Evolutionary conservation across 2,888 invertebrate genomes (phyloP), one percentile per base, ranked within the genome.

Genomic region (Sabatieria punctata): DNA sequence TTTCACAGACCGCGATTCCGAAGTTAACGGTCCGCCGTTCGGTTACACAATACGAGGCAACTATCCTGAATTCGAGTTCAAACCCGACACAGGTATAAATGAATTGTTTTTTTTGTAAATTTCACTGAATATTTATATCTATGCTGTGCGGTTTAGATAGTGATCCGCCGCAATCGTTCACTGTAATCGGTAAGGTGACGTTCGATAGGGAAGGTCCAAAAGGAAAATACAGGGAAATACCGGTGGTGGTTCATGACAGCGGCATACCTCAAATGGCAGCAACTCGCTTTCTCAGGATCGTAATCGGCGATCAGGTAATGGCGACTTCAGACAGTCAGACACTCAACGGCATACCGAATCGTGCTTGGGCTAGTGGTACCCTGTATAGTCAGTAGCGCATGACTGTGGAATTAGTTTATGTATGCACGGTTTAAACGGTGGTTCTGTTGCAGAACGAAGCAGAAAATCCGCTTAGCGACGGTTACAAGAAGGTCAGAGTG

Each of bases 381-480:
- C n/a, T n/a, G n/a, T n/a, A n/a, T n/a, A n/a, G n/a, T n/a, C n/a
- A n/a, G n/a, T n/a, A n/a, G n/a, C n/a, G n/a, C n/a, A n/a, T n/a
- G n/a, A n/a, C n/a, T n/a, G n/a, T n/a, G n/a, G n/a, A n/a, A n/a
- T n/a, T n/a, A n/a, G n/a, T n/a, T n/a, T n/a, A n/a, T n/a, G n/a
- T n/a, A n/a, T n/a, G n/a, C n/a, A n/a, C n/a, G n/a, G n/a, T n/a
- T n/a, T n/a, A n/a, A n/a, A n/a, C n/a, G n/a, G n/a, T n/a, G n/a
- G n/a, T n/a, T n/a, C n/a, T n/a, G n/a, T 53, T 60, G 19, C 52
- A 61, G 22, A 97, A 97, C 68, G 95, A 95, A 67, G n/a, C n/a
- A n/a, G n/a, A n/a, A n/a, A 93, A 95, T 69, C 85, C 88, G 71
- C 97, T 95, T 86, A 85, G 85, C 64, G 86, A 93, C 0, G 97